Base-by-base conservation (phyloP, 2,797 vertebrate species). In the Florisuga fusca region DNA sequence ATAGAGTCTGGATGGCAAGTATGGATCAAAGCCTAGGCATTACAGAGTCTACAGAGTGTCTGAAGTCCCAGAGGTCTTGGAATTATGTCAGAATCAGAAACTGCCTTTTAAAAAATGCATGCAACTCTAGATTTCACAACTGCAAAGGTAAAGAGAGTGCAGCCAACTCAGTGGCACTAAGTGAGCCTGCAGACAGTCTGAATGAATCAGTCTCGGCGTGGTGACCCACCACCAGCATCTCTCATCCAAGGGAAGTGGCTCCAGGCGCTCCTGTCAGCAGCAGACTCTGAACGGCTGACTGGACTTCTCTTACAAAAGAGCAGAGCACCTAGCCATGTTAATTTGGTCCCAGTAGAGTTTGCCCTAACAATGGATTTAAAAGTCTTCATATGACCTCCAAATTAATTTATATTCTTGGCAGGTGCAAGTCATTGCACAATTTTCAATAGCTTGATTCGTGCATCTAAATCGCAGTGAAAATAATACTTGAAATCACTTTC, bases 61-160 rank as follows among this genome's bases (percentile, higher is more conserved):
- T 86, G 29, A 76, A 81, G 21, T 86, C 79, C 55, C 92, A 93
- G 58, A 63, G 53, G 31, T 71, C 59, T 74, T 75, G 41, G 54
- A 85, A 90, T 95, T 91, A 89, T 79, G 82, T 63, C 94, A 91
- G 85, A 94, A 86, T 93, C 34, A 88, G 79, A 71, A 92, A 78
- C 2, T 57, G 7, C 34, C 33, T 95, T 71, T 66, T 63, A 62
- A 92, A 82, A 95, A 86, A 91, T 87, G 26, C 80, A 84, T 84
- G 25, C 46, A 43, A 74, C 43, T 94, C 34, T 58, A 83, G 73
- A 51, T 46, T 92, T 93, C 26, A 36, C 26, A 19, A 43, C 73
- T 87, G 86, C 29, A 90, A 79, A 96, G 72, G 75, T 77, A 87
- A 94, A 86, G 58, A 64, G 51, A 92, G 75, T 66, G 68, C 72